Evolutionary conservation across 2,797 vertebrate genomes (phyloP).

Genomic region (Fistularia tabacaria): DNA sequence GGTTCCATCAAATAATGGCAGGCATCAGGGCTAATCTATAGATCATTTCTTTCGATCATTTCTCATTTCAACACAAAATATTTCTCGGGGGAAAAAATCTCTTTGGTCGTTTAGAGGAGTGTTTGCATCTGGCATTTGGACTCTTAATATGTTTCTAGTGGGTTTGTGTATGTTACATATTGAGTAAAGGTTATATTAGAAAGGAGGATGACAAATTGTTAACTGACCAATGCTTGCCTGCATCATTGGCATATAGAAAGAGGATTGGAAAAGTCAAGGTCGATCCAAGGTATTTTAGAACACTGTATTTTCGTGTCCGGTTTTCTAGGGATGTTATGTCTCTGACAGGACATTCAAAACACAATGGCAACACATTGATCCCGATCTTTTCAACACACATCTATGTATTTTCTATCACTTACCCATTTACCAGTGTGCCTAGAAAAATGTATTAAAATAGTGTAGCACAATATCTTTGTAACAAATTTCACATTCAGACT

Average conservation of each 20-base stretch:
- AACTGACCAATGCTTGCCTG: conserved; percentile 40
- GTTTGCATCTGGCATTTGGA: conserved; percentile 49
- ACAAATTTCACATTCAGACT: too few relatives aligned
- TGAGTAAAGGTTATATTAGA: conserved; percentile 26
- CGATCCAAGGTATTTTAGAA: conserved; percentile 16
- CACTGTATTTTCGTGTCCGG: conserved; percentile 23
- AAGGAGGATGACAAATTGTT: conserved; percentile 37
- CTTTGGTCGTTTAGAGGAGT: conserved; percentile 50
- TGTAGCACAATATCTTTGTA: too few relatives aligned
- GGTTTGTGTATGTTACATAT: conserved; percentile 26
- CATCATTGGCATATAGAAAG: conserved; percentile 45
- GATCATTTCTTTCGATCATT: conserved; percentile 35
- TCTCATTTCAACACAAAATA: conserved; percentile 45
- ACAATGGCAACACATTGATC: conserved; percentile 11
- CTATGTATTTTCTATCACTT: conserved; percentile 11
- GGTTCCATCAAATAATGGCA: conserved; percentile 22
- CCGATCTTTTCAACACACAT: conserved; percentile 14
- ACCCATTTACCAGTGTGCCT: background rate
- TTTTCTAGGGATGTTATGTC: too few relatives aligned
- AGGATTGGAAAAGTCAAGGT: conserved; percentile 41
- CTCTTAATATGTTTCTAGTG: conserved; percentile 59
- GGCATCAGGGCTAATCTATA: conserved; percentile 25
- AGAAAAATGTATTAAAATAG: too few relatives aligned
- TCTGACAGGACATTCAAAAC: too few relatives aligned
- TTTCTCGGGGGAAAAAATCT: too few relatives aligned